phyloP scores from a whole-genome alignment of 2,113 vertebrate species.

The Patagioenas fasciata region DNA sequence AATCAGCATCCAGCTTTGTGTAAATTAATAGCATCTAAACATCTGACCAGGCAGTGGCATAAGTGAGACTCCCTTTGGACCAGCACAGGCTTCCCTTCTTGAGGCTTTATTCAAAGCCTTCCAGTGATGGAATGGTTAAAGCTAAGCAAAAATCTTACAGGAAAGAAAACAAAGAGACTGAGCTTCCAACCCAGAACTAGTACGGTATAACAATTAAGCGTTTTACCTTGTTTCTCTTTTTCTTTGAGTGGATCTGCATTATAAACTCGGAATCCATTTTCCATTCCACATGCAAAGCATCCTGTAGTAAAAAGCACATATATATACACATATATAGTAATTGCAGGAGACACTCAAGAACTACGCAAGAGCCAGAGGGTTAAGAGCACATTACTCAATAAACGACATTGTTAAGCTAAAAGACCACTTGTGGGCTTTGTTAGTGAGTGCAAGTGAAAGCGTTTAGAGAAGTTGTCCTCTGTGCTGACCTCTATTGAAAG shows the following conservation, averaged over 20 bases:
- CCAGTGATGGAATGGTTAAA: not conserved
- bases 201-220: not conserved
- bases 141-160: not conserved
- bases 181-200: not conserved
- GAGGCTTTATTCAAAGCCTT: not conserved
- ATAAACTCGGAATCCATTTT: conserved; percentile 98
- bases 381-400: not conserved
- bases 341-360: not conserved
- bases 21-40: not conserved
- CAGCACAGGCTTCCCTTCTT: not conserved
- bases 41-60: not conserved
- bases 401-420: not conserved
- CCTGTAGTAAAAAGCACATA: conserved; percentile 75
- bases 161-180: not conserved
- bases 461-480: not conserved
- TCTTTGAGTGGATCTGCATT: conserved; percentile 99
- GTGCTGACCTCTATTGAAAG: accelerated
- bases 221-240: conserved; percentile 98
- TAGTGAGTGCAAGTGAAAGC: not conserved
- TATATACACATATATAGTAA: not conserved
- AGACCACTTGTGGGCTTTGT: not conserved
- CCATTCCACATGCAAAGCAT: conserved; percentile 99
- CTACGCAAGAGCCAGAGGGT: not conserved
- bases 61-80: not conserved
- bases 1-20: not conserved